Evolutionary conservation across 2,113 vertebrate species (phyloP).

Genomic region (Ictalurus punctatus): DNA sequence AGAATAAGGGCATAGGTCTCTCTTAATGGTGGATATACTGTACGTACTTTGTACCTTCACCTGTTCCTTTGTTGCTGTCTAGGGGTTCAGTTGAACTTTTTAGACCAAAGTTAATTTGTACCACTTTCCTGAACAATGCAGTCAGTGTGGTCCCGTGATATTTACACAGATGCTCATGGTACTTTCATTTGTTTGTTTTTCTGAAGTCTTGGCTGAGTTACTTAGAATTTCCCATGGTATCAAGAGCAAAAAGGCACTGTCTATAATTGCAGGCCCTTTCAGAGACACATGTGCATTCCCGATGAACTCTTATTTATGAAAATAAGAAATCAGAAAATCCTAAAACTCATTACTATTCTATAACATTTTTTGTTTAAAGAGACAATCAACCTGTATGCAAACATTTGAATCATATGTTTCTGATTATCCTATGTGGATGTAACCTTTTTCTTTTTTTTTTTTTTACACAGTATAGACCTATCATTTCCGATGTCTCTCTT

Average conservation of each 20-base stretch:
- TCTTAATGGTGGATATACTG: not conserved
- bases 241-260: not conserved
- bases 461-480: no score
- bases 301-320: not conserved
- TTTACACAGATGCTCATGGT: not conserved
- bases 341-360: not conserved
- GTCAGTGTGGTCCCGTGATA: not conserved
- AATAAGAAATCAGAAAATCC: not conserved
- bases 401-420: not conserved
- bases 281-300: not conserved
- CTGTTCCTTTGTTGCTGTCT: not conserved
- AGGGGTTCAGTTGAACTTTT: not conserved
- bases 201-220: not conserved
- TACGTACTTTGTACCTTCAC: not conserved
- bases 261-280: not conserved
- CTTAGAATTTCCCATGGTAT: no score
- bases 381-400: not conserved
- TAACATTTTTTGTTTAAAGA: not conserved
- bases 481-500: not conserved
- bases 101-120: not conserved
- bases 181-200: not conserved
- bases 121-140: conserved; percentile 6
- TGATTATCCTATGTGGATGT: not conserved
- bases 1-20: not conserved
- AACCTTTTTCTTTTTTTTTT: not conserved